phyloP scores from a whole-genome alignment of 2,888 invertebrate species.

The Lypha dubia region DNA sequence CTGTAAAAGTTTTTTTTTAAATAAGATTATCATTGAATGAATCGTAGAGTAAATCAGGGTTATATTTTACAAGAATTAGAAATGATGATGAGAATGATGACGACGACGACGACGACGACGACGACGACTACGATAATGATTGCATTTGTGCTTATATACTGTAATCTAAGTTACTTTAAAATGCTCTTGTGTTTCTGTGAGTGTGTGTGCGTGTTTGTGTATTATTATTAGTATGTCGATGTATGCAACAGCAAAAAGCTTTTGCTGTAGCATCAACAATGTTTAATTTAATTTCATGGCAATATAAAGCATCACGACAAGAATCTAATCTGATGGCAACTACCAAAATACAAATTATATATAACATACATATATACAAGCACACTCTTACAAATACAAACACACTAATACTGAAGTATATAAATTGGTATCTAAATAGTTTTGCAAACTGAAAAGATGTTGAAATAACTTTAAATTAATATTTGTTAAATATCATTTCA shows the following conservation, averaged over 20 bases:
- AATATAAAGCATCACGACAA: conserved; percentile 67
- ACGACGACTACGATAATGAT: conserved; percentile 51
- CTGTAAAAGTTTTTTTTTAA: conserved; percentile 70
- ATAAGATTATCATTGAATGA: conserved; percentile 67
- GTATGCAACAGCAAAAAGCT: conserved; percentile 22
- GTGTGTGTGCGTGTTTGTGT: neutral
- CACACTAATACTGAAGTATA: neutral
- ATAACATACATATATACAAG: conserved; percentile 49
- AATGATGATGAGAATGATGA: conserved; percentile 37
- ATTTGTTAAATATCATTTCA: conserved; percentile 34
- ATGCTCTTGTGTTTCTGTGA: conserved; percentile 36
- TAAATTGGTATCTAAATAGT: conserved; percentile 10
- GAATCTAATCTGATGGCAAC: conserved; percentile 71
- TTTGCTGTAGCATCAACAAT: conserved; percentile 53
- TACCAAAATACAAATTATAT: conserved; percentile 71
- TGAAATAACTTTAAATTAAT: conserved; percentile 49
- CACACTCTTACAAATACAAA: neutral
- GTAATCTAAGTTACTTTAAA: conserved; percentile 41
- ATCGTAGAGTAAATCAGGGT: conserved; percentile 62
- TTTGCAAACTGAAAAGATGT: conserved; percentile 1
- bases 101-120: conserved; percentile 42
- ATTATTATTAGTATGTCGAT: conserved; percentile 11
- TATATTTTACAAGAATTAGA: conserved; percentile 64
- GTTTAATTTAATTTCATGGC: conserved; percentile 72
- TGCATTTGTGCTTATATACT: conserved; percentile 47